Conservation (phyloP, 2,113 vertebrate species). For the Oriolus oriolus region DNA sequence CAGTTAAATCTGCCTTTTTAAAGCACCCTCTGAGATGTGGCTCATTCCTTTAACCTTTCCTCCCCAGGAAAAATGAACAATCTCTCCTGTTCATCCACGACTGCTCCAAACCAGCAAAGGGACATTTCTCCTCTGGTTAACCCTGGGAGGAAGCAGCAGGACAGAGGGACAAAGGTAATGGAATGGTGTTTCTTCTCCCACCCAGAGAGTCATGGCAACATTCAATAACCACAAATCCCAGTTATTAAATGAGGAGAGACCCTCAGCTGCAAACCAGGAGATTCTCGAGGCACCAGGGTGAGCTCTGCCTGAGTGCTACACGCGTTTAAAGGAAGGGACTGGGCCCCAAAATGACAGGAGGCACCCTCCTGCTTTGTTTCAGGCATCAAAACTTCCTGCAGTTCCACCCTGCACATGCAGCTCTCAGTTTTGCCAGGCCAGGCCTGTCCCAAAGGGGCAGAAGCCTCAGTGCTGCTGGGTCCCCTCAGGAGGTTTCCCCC, state of each 20-base stretch:
- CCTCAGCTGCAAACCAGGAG: neutral
- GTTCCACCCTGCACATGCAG: neutral
- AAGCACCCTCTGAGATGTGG: neutral
- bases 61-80: neutral
- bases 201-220: neutral
- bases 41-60: neutral
- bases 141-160: neutral
- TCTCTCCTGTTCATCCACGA: neutral
- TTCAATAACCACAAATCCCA: neutral
- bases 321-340: neutral
- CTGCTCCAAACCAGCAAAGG: neutral
- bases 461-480: neutral
- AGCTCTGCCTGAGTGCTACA: neutral
- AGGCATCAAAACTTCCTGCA: neutral
- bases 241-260: neutral
- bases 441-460: neutral
- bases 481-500: neutral
- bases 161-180: neutral
- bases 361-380: too few species aligned
- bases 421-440: fast-evolving
- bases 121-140: neutral
- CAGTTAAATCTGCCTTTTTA: neutral
- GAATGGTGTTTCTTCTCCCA: neutral
- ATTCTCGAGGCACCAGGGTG: neutral
- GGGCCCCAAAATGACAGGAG: too few species aligned